Conservation (phyloP, 2,888 invertebrate genomes). For the Digitonthophagus gazella region DNA sequence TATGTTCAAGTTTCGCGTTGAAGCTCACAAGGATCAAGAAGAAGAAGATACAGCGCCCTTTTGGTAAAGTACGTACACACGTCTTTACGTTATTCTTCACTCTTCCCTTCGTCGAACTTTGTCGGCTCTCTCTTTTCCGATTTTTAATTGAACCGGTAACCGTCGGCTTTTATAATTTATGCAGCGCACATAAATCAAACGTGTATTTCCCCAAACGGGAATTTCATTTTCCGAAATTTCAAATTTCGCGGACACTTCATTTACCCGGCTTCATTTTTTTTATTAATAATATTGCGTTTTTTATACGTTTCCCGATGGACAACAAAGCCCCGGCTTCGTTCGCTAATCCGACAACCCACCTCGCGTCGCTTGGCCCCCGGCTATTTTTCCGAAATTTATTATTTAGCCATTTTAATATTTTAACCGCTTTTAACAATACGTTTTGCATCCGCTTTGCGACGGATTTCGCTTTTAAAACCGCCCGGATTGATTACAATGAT, state of each 20-base stretch:
- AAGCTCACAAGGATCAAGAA: not conserved
- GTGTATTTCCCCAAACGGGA: not conserved
- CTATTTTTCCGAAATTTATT: not conserved
- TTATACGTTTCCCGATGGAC: not conserved
- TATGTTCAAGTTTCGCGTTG: not conserved
- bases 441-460: not conserved
- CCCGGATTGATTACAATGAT: not conserved
- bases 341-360: not conserved
- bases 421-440: not conserved
- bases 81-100: no score
- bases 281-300: not conserved
- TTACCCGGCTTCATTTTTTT: not conserved
- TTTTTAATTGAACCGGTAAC: not conserved
- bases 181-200: not conserved
- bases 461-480: not conserved
- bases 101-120: no score
- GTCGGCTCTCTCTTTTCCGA: not conserved
- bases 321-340: not conserved
- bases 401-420: not conserved
- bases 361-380: not conserved
- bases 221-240: not conserved
- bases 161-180: not conserved
- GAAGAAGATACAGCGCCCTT: not conserved
- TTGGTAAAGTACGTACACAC: not conserved
- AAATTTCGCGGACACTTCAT: not conserved